Conservation (phyloP, 2,888 invertebrate genomes). For the Scrobipalpa costella region DNA sequence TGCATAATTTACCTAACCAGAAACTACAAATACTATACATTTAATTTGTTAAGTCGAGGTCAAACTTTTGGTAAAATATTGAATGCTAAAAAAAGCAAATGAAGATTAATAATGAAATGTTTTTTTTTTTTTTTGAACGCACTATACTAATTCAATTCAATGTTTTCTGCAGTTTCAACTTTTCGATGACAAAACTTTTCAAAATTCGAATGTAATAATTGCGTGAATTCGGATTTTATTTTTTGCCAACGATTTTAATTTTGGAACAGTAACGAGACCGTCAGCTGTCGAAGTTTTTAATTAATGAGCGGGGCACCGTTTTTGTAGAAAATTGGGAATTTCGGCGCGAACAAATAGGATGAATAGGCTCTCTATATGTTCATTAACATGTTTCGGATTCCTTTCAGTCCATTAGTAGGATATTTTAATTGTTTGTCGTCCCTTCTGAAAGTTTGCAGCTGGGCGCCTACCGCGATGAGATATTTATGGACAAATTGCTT, state of each 20-base stretch:
- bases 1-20: too few relatives aligned
- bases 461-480: slow-evolving; percentile 68
- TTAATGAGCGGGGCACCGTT: slow-evolving; percentile 46
- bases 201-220: neutral
- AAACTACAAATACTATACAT: neutral
- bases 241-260: slow-evolving; percentile 33
- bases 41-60: too few relatives aligned
- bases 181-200: slow-evolving; percentile 3
- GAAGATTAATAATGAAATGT: too few relatives aligned
- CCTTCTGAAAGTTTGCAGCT: slow-evolving; percentile 73
- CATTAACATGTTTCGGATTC: slow-evolving; percentile 76
- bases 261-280: slow-evolving; percentile 37
- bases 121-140: too few relatives aligned
- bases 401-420: slow-evolving; percentile 76
- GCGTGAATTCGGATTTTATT: neutral
- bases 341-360: slow-evolving; percentile 56
- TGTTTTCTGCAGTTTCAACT: slow-evolving; percentile 10
- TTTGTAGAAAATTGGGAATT: slow-evolving; percentile 50
- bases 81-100: too few relatives aligned
- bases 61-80: too few relatives aligned
- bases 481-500: slow-evolving; percentile 79
- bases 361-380: slow-evolving; percentile 56
- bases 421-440: slow-evolving; percentile 77
- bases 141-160: neutral
- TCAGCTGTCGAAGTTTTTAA: slow-evolving; percentile 55